phyloP scores from a whole-genome alignment of 2,113 vertebrate species.

The Brachypodius melanocephalos region DNA sequence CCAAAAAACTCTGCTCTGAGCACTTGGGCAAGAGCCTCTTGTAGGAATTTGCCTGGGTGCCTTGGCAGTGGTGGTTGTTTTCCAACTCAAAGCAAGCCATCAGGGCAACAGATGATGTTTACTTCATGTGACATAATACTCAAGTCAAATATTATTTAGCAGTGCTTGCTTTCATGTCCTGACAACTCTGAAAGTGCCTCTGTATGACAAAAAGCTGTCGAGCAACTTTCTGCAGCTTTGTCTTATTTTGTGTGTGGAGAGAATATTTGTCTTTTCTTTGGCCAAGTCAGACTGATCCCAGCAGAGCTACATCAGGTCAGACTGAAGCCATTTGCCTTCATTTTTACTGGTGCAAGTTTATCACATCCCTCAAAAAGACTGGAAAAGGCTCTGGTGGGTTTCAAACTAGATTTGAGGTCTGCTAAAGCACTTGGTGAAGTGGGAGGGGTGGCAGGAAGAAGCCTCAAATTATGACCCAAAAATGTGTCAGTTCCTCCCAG shows the following conservation, averaged over 20 bases:
- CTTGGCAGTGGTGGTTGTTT: conserved; percentile 43
- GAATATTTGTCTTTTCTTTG: conserved; percentile 44
- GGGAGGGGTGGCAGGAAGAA: not conserved
- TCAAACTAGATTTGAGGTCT: not conserved
- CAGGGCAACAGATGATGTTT: conserved; percentile 76
- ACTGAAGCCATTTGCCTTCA: not conserved
- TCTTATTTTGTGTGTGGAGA: conserved; percentile 5
- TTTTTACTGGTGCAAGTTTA: not conserved
- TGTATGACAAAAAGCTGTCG: conserved; percentile 64
- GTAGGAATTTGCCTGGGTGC: conserved; percentile 51
- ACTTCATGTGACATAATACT: conserved; percentile 72
- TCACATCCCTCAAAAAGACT: not conserved
- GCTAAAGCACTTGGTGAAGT: not conserved
- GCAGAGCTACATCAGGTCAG: conserved; percentile 43
- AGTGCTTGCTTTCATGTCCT: conserved; percentile 71
- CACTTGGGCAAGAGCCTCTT: conserved; percentile 32
- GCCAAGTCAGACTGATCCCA: conserved; percentile 10
- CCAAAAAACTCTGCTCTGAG: conserved; percentile 41
- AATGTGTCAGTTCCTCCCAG: not conserved
- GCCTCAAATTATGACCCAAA: not conserved
- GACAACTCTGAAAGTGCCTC: conserved; percentile 68
- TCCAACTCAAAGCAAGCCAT: conserved; percentile 59
- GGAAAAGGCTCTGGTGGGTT: not conserved
- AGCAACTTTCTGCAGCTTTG: conserved; percentile 61
- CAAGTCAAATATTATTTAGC: conserved; percentile 71